Base-by-base conservation (phyloP, 1,140 invertebrate species). In the Phymorhynchus buccinoides region DNA sequence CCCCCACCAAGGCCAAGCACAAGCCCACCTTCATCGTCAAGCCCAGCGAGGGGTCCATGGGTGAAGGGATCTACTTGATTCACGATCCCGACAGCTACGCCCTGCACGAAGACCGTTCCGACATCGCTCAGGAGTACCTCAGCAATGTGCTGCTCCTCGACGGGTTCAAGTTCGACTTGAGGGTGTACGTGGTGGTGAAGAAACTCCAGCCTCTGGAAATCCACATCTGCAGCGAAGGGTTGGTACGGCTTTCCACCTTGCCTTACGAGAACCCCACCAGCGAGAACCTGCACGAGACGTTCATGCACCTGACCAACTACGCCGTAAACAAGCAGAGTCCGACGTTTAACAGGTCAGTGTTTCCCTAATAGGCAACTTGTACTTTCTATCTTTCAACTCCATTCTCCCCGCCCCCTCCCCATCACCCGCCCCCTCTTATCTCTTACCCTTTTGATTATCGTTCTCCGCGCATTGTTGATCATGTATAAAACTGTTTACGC, bases 221-320 rank as follows among this genome's bases (percentile, higher is more conserved):
- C 84, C 94, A 94, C 86, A 92, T 95, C 86, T 94, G 86, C 82
- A 93, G 92, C 87, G 94, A 94, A 87, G 94, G 94, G n/a, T 88
- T 94, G 44, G 94, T 93, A 14, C 87, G 94, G 52, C 94, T 94
- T 88, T 94, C 93, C 66, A 94, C 94, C 3, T 86, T 94, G 62
- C 92, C 93, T 56, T 95, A 94, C 86, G 88, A 93, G 87, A 86
- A 86, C 41, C 92, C 93, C 27, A 92, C 88, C 9, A 88, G 88
- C 37, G 90, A 89, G 87, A 94, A 94, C 84, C 87, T 94, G 42
- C 88, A 91, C 80, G 93, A 94, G 84, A 88, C 92, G 4, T 94
- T 91, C 86, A 93, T 94, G 90, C 94, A 94, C 90, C 89, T 94
- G 83, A 94, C 94, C 30, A 94, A 94, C 88, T 94, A 94, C 88